These are phyloP conservation scores for Apteryx owenii DNA, from an alignment of 2,113 vertebrate species.

Conservation along the genomic window DNA sequence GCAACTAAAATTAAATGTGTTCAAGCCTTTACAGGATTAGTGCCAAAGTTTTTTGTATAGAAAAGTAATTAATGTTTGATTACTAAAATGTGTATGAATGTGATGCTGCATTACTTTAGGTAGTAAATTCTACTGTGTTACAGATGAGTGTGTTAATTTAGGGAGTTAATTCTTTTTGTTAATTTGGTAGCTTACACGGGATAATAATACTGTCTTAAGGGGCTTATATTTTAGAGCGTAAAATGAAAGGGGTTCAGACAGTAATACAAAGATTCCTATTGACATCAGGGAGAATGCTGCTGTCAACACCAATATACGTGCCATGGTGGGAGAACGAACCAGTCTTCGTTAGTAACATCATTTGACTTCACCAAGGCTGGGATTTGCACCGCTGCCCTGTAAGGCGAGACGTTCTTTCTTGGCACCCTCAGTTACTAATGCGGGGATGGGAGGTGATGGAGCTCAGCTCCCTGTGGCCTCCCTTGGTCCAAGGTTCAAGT, in stretches of 20 bases:
- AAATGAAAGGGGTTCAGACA: not conserved
- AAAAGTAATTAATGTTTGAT: not conserved
- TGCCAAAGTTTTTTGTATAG: not conserved
- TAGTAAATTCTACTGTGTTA: not conserved
- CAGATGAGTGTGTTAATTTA: not conserved
- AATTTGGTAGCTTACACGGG: not conserved
- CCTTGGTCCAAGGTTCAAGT: not conserved
- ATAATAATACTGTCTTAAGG: not conserved
- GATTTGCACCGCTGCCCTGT: not conserved
- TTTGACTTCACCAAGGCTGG: not conserved
- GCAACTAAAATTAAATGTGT: not conserved
- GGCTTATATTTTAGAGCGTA: not conserved
- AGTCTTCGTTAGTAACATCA: not conserved
- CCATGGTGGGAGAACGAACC: not conserved
- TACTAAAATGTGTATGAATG: not conserved
- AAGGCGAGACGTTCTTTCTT: not conserved
- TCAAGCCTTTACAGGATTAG: not conserved
- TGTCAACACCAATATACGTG: accelerated
- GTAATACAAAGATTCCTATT: accelerated
- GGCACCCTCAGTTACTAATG: not conserved
- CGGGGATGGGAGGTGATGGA: not conserved
- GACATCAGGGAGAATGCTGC: not conserved
- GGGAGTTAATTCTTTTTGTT: not conserved
- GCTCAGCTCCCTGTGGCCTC: not conserved
- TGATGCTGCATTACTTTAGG: not conserved